Conservation (phyloP, 1,140 invertebrate species). For the Nephila pilipes region DNA sequence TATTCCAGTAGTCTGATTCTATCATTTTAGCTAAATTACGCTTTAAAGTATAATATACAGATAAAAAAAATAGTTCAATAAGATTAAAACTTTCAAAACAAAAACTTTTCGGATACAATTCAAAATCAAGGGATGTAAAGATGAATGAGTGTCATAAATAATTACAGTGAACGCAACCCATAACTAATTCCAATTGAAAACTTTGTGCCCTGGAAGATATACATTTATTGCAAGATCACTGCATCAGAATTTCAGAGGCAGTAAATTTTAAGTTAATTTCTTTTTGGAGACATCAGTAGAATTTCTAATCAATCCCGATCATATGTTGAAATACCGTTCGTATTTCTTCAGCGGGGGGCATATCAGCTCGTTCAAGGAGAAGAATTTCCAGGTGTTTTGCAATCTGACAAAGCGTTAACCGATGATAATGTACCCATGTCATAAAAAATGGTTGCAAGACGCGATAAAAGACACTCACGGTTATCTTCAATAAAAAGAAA, state of each 20-base stretch:
- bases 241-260: not conserved
- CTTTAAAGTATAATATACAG: no score
- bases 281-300: not conserved
- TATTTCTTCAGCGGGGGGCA: not conserved
- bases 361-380: not conserved
- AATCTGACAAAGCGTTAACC: not conserved
- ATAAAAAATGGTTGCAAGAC: not conserved
- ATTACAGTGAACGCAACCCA: no score
- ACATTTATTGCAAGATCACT: not conserved
- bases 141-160: no score
- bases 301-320: not conserved
- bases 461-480: not conserved
- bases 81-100: no score
- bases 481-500: not conserved
- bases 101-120: no score
- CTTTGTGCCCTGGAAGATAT: no score
- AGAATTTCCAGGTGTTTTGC: not conserved
- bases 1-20: no score
- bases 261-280: not conserved
- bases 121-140: no score
- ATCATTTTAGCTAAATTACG: no score
- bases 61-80: no score
- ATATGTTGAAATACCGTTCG: not conserved
- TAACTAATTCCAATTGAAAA: no score
- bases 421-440: not conserved